Conservation (phyloP, 2,113 vertebrate genomes). For the Mus musculus region GRCm39 chr16:96442001-96442500, state of each 20-base stretch:
- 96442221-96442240: conserved; percentile 29
- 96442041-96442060: conserved; percentile 97
- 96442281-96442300: not conserved
- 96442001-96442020: conserved; percentile 93
- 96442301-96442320: not conserved
- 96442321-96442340: not conserved
- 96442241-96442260: not conserved
- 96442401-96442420: not conserved
- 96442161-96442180: conserved; percentile 68
- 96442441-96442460: conserved; percentile 54
- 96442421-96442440: not conserved
- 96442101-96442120: conserved; percentile 96
- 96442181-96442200: conserved; percentile 5
- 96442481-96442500: not conserved
- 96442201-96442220: not conserved
- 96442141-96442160: conserved; percentile 67
- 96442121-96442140: conserved; percentile 82
- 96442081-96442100: conserved; percentile 96
- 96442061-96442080: conserved; percentile 94
- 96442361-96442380: not conserved
- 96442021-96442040: conserved; percentile 98
- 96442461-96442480: conserved; percentile 45
- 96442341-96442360: too few relatives aligned
- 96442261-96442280: not conserved
- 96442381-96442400: not conserved